Evolutionary conservation across 2,113 vertebrate species (phyloP).

Genomic region (Catharus fuscescens): DNA sequence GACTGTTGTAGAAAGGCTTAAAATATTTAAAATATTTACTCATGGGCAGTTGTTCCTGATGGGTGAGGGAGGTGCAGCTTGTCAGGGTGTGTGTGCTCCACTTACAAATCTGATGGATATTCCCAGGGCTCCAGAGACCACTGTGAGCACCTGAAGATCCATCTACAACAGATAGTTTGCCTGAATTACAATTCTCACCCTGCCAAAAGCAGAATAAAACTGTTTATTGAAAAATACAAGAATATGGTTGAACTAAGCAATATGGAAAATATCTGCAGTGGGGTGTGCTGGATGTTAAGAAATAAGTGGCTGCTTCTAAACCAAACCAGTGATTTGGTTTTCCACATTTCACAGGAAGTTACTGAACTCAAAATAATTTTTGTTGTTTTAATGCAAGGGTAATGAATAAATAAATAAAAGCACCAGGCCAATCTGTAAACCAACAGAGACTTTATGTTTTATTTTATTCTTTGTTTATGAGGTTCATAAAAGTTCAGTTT

Average conservation of each 20-base stretch:
- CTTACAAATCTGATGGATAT: not conserved
- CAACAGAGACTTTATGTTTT: slow-evolving; percentile 22
- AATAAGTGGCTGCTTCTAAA: not conserved
- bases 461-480: slow-evolving; percentile 52
- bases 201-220: not conserved
- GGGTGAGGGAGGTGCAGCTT: not conserved
- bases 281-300: not conserved
- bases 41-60: not conserved
- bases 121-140: not conserved
- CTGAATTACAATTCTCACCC: not conserved
- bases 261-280: not conserved
- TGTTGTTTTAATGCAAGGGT: not conserved
- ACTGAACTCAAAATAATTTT: not conserved
- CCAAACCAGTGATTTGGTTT: not conserved
- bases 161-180: not conserved
- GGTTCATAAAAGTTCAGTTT: slow-evolving; percentile 63
- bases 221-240: not conserved
- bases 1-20: not conserved
- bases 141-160: not conserved
- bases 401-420: slow-evolving; percentile 34
- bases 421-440: not conserved
- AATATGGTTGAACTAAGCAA: not conserved
- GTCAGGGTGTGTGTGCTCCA: fast-evolving
- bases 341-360: slow-evolving; percentile 15
- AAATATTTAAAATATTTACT: not conserved